Base-by-base conservation (phyloP, 2,113 vertebrate species). In the Microtus richardsoni region DNA sequence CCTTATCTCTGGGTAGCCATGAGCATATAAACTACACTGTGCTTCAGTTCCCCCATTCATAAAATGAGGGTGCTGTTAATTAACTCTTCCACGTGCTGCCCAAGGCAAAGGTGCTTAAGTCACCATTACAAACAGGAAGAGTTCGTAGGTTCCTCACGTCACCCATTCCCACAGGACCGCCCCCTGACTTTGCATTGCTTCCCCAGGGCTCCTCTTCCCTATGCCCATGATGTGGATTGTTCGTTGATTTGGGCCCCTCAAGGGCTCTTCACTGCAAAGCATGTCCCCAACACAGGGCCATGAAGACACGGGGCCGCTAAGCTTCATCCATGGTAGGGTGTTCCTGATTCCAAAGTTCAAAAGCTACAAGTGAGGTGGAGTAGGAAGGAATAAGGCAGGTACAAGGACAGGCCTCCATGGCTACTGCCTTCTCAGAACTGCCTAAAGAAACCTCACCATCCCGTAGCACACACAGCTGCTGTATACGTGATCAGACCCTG, bases 231-330 rank as follows among this genome's bases (percentile, higher is more conserved):
- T 28, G 26, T 3, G 36, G 83, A 14, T 64, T 58, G 73, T 21
- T 66, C 71, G 3, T 26, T 12, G 9, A 21, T 58, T 64, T 44
- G 26, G 68, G 62, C 78, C 41, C 58, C 82, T 39, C 2, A 14
- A 41, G 75, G 24, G 74, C 30, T 19, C 93, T 52, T 70, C 41
- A 41, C 24, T 39, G 17, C 19, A n/a, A 49, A 49, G 16, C 24
- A 3, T 22, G 3, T 26, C 3, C 49, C 22, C 79, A 22, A 6
- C 24, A 0, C 0, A 0, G 54, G 82, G 44, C 26, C 19, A 19
- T 2, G 9, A 60, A 54, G 52, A 64, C 49, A 33, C 52, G 24
- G 28, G 52, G 87, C n/a, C 8, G 47, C 87, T 19, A 9, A 7
- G 19, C 17, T 86, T 68, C 89, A 60, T 9, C 12, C 36, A 71